A percentile compares a stretch with the other conserved stretches of the same genome.
Evolutionary conservation across 2,113 vertebrate species (phyloP).

Genomic region (Sorex fumeus): DNA sequence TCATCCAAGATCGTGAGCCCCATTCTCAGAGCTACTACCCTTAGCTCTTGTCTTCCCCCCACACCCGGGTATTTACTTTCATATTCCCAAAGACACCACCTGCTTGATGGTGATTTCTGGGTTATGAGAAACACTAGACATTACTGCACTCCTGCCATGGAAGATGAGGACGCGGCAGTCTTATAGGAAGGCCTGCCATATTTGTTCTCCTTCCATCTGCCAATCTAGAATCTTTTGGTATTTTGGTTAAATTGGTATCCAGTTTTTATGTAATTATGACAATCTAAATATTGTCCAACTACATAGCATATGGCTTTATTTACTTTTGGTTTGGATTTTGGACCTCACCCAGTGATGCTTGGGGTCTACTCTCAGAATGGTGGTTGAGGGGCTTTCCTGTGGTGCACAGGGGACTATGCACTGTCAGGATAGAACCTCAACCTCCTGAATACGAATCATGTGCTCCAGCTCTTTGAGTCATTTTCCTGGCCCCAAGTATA

Average conservation of each 20-base stretch:
- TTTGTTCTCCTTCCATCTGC: neutral
- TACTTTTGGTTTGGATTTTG: neutral
- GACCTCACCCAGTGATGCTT: no score
- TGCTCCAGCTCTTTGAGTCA: no score
- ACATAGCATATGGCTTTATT: neutral
- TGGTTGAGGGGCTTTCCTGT: no score
- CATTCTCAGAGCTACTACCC: neutral
- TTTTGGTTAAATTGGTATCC: neutral
- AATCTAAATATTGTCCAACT: neutral
- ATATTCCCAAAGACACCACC: neutral
- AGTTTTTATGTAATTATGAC: neutral
- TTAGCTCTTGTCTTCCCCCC: neutral
- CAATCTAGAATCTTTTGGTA: neutral
- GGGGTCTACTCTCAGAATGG: no score
- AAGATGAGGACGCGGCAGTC: neutral
- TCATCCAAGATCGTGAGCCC: neutral
- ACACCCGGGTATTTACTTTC: neutral
- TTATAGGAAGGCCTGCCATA: neutral
- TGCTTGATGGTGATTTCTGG: neutral
- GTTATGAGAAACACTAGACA: neutral
- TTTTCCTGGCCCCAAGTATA: no score
- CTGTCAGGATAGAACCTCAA: no score
- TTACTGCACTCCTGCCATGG: neutral
- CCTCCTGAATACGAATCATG: no score
- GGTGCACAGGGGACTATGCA: no score